Base-by-base conservation (phyloP, 2,888 invertebrate genomes). In the Epirrhoe alternata region DNA sequence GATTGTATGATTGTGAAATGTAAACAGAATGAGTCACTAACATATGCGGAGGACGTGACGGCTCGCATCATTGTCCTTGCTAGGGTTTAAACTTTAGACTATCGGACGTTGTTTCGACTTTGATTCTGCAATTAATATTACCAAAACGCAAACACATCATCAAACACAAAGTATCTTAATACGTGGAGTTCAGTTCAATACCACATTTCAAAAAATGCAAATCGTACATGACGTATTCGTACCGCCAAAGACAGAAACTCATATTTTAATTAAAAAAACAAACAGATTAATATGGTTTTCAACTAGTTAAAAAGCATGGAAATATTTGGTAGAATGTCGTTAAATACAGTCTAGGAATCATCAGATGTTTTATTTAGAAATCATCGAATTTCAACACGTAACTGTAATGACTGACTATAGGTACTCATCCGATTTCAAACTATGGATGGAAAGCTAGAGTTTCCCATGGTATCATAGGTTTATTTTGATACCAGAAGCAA, bases 131-230 rank as follows among this genome's bases (percentile, higher is more conserved):
- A 14, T 12, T 12, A 14, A 14, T 16, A 42, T 1, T 45, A n/a
- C n/a, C 54, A 38, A 24, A 42, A 16, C 14, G 24, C 4, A n/a
- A 16, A 16, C 33, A 33, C 31, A 33, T 57, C 49, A 49, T 49
- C 47, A 33, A 31, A 57, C 3, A 24, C 24, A 31, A 55, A 10
- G 56, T 56, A 8, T 56, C 30, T 10, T n/a, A 14, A 14, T 56
- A 56, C 56, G 56, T 56, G 31, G 31, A 30, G 56, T 56, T 38
- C 8, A 55, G 42, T 16, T 24, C 30, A 56, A 56, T 12, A 24
- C 17, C 6, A 30, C 7, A 45, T 30, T 14, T 10, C 24, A 14
- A 56, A 16, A 42, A 3, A 12, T 12, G 35, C 35, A 38, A 12
- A 3, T 12, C 12, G 12, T 12, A 12, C 8, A 42, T 42, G 38